Evolutionary conservation across 2,113 vertebrate genomes (phyloP).

Genomic region (Scartelaos histophorus): DNA sequence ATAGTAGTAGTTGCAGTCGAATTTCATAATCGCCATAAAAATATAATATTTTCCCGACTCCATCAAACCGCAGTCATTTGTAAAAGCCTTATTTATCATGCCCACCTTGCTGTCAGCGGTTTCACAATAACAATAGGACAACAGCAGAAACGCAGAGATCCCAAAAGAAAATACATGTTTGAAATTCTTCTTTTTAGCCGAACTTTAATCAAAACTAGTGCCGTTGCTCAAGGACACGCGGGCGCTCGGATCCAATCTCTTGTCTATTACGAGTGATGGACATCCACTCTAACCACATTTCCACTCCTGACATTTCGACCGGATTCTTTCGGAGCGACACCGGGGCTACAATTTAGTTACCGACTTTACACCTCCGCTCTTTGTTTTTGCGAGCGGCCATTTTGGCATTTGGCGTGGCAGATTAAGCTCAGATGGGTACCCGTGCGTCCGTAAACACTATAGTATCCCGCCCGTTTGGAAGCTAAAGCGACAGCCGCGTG

Average conservation of each 20-base stretch:
- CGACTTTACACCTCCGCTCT: slow-evolving; percentile 40
- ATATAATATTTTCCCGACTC: too few species aligned
- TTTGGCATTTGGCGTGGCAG: slow-evolving; percentile 30
- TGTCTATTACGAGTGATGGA: slow-evolving; percentile 19
- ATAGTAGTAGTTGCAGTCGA: too few species aligned
- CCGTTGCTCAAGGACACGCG: slow-evolving; percentile 14
- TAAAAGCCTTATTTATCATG: too few species aligned
- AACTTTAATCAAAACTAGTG: not conserved
- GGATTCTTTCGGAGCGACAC: slow-evolving; percentile 33
- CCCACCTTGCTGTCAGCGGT: too few species aligned
- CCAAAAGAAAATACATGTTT: not conserved
- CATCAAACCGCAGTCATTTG: too few species aligned
- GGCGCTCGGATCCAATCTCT: not conserved
- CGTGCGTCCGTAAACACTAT: slow-evolving; percentile 49
- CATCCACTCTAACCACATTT: slow-evolving; percentile 22
- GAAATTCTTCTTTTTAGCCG: not conserved
- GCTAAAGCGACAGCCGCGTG: slow-evolving; percentile 67
- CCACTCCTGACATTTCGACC: slow-evolving; percentile 21
- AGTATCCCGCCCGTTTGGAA: slow-evolving; percentile 45
- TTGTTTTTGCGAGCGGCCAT: slow-evolving; percentile 24
- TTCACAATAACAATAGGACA: too few species aligned
- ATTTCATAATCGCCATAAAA: too few species aligned
- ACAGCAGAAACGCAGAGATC: not conserved
- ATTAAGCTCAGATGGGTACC: slow-evolving; percentile 51
- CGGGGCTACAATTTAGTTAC: slow-evolving; percentile 23